Conservation (phyloP, 2,797 vertebrate genomes). For the Enoplosus armatus region DNA sequence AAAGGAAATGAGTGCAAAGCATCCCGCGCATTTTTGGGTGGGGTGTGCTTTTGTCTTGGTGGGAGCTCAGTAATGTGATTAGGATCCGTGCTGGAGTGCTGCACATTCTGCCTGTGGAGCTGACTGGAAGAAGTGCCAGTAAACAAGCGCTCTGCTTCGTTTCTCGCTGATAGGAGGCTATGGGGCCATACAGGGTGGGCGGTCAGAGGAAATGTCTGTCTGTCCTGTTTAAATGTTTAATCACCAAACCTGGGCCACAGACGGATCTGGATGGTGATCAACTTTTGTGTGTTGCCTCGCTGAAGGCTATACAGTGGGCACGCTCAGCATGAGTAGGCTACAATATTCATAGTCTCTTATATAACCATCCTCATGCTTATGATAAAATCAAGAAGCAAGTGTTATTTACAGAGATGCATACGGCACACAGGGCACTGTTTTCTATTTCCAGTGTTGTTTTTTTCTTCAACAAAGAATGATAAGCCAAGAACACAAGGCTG, state of each 20-base stretch:
- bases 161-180: slow-evolving; percentile 32
- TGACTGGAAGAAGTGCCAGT: slow-evolving; percentile 52
- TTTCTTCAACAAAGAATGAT: slow-evolving; percentile 37
- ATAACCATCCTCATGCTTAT: slow-evolving; percentile 57
- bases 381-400: slow-evolving; percentile 63
- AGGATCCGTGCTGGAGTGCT: slow-evolving; percentile 61
- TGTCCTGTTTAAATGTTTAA: slow-evolving; percentile 67
- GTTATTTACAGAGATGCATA: slow-evolving; percentile 56
- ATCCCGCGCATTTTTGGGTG: slow-evolving; percentile 25
- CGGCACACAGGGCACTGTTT: slow-evolving; percentile 27
- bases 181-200: slow-evolving; percentile 48
- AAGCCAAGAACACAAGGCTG: slow-evolving; percentile 66
- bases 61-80: slow-evolving; percentile 77
- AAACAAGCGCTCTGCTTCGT: slow-evolving; percentile 53
- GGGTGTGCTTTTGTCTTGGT: slow-evolving; percentile 64
- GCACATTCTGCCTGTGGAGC: slow-evolving; percentile 63
- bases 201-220: slow-evolving; percentile 53
- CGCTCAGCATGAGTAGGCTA: slow-evolving; percentile 62
- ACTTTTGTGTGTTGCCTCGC: slow-evolving; percentile 45
- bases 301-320: slow-evolving; percentile 59
- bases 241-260: slow-evolving; percentile 54
- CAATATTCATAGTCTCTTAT: slow-evolving; percentile 71
- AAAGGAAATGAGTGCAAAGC: slow-evolving; percentile 68
- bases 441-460: slow-evolving; percentile 52
- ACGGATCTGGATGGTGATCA: slow-evolving; percentile 50